Evolutionary conservation across 2,797 vertebrate genomes (phyloP), one percentile per base, ranked within the genome.

Genomic region (Coranthus polyacanthus): DNA sequence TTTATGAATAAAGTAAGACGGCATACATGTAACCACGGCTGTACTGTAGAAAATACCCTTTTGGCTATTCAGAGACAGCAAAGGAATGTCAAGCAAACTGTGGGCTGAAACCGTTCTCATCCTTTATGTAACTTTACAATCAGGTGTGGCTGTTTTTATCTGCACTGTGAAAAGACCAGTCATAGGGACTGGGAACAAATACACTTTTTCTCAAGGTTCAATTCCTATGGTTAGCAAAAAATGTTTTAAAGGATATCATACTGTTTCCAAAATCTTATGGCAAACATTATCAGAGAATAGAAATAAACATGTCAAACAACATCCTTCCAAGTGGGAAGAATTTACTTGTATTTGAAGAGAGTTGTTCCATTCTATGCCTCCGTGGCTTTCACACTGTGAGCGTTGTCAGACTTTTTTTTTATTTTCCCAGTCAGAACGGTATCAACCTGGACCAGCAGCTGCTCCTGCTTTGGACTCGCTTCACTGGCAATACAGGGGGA

Each of bases 351-450:
- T 74, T 55, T 69, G 29, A 68, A 72, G 41, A 49, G 43, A 54
- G 64, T 36, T 57, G 18, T 60, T 9, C 22, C 12, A 16, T 72
- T 77, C 52, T 62, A 50, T 76, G 67, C 38, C 39, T 45, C 29
- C 18, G n/a, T 61, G 68, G 43, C 66, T 63, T 63, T 68, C 75
- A 43, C 63, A 51, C 43, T 75, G 47, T 61, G 60, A 75, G 41
- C 47, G 67, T 69, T 73, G 63, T 70, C 65, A 71, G 37, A n/a
- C n/a, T n/a, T n/a, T n/a, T 47, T 75, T 81, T 67, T n/a, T 47
- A 74, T 81, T 67, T 79, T 79, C 65, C 53, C 47, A 73, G 63
- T 72, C 57, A n/a, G n/a, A n/a, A n/a, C n/a, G n/a, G n/a, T n/a
- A n/a, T n/a, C n/a, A n/a, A n/a, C n/a, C n/a, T n/a, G n/a, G n/a